Percentiles rank a stretch among this genome's conserved stretches.
Evolutionary conservation across 2,113 vertebrate genomes (phyloP).

Genomic region (Lampris megalopsis): DNA sequence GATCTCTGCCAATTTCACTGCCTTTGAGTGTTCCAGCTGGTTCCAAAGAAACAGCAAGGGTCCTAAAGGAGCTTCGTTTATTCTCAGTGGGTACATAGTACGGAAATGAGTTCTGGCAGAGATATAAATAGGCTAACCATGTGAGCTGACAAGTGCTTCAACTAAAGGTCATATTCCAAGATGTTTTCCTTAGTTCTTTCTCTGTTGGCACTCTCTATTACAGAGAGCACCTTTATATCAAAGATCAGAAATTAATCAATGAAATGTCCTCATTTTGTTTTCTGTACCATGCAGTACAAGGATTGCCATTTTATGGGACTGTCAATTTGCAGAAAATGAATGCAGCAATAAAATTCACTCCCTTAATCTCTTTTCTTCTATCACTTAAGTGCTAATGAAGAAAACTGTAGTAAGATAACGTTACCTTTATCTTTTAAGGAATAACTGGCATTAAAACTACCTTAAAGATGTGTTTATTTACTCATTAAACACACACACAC

Average conservation of each 20-base stretch:
- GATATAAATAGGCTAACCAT: slow-evolving; percentile 66
- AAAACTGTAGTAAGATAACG: slow-evolving; percentile 54
- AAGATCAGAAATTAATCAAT: slow-evolving; percentile 26
- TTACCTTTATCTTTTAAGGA: slow-evolving; percentile 4
- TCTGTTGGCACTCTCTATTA: not conserved
- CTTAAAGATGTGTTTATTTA: too few relatives aligned
- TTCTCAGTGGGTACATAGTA: slow-evolving; percentile 71
- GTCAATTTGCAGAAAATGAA: slow-evolving; percentile 53
- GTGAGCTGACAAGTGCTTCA: slow-evolving; percentile 58
- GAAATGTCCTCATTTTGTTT: slow-evolving; percentile 18
- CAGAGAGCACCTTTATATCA: not conserved
- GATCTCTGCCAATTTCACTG: slow-evolving; percentile 59
- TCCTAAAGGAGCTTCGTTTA: slow-evolving; percentile 75
- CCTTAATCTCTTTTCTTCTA: slow-evolving; percentile 68
- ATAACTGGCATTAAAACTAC: too few relatives aligned
- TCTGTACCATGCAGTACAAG: slow-evolving; percentile 28
- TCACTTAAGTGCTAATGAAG: slow-evolving; percentile 62
- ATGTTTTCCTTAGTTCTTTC: slow-evolving; percentile 22
- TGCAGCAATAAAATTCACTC: slow-evolving; percentile 46
- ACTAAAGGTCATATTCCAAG: slow-evolving; percentile 62
- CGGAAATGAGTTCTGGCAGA: slow-evolving; percentile 61
- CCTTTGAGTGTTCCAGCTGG: slow-evolving; percentile 57
- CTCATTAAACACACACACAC: not conserved
- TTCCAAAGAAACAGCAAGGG: slow-evolving; percentile 73
- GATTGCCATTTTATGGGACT: slow-evolving; percentile 37